These are phyloP conservation scores for Phorcus lineatus DNA, from an alignment of 2,888 invertebrate genomes.

Conservation along the genomic window DNA sequence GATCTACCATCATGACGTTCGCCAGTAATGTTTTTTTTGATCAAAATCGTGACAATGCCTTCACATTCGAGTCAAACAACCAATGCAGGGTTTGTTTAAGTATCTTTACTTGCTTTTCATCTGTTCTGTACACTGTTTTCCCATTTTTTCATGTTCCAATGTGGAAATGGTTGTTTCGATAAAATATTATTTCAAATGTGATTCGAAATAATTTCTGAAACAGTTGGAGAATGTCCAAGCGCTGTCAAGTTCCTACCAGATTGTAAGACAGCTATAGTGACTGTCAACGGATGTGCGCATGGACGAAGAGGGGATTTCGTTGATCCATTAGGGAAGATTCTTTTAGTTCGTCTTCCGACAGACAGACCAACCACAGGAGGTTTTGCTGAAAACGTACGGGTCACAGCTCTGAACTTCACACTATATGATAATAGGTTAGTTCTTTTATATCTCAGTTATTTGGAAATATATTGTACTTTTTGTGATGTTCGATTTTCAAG, in stretches of 20 bases:
- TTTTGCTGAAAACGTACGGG: background rate
- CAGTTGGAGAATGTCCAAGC: background rate
- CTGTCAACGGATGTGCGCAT: background rate
- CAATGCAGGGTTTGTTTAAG: too few relatives aligned
- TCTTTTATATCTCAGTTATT: background rate
- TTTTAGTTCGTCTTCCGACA: background rate
- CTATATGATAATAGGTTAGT: background rate
- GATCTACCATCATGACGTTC: too few relatives aligned
- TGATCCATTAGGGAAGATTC: background rate
- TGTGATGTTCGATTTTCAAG: too few relatives aligned
- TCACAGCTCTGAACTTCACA: constrained; percentile 11
- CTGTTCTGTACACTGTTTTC: too few relatives aligned
- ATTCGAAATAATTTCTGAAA: background rate
- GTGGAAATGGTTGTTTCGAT: too few relatives aligned
- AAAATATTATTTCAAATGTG: too few relatives aligned
- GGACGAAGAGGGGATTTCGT: background rate
- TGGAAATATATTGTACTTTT: background rate
- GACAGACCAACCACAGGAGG: background rate
- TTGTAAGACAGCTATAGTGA: background rate
- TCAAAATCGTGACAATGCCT: too few relatives aligned
- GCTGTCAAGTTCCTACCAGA: background rate
- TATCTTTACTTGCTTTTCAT: too few relatives aligned
- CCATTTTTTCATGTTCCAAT: background rate
- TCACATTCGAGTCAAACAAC: too few relatives aligned
- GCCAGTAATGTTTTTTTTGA: too few relatives aligned